Percentiles rank a stretch among this genome's conserved stretches.
Conservation (phyloP, 1,140 invertebrate genomes). For the Sipha flava region DNA sequence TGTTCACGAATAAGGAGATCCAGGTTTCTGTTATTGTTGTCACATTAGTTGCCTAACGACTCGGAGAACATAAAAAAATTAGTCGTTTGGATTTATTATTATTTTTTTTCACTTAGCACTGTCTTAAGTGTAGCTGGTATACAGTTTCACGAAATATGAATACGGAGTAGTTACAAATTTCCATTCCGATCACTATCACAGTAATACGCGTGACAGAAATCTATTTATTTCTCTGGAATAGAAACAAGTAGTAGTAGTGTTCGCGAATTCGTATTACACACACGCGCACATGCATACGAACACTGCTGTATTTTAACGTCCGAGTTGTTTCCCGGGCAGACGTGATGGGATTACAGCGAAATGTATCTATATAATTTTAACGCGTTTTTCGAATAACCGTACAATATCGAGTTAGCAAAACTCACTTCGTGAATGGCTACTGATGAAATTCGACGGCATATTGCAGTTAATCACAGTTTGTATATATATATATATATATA, state of each 20-base stretch:
- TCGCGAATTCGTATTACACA: too few relatives aligned
- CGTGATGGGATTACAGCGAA: too few relatives aligned
- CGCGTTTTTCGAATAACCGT: too few relatives aligned
- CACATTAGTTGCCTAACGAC: slow-evolving; percentile 25
- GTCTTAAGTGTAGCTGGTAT: not conserved
- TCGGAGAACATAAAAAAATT: slow-evolving; percentile 21
- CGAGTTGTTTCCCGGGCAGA: too few relatives aligned
- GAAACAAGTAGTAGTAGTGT: not conserved
- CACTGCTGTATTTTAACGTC: too few relatives aligned
- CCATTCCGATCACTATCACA: not conserved
- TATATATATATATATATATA: too few relatives aligned
- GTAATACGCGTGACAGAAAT: not conserved
- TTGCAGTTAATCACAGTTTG: too few relatives aligned
- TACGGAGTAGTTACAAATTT: not conserved
- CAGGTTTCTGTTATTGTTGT: slow-evolving; percentile 20
- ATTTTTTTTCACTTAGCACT: not conserved
- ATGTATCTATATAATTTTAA: too few relatives aligned
- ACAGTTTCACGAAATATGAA: not conserved
- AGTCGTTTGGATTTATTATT: not conserved
- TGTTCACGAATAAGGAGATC: slow-evolving; percentile 29
- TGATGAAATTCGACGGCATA: too few relatives aligned
- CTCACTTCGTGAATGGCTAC: too few relatives aligned
- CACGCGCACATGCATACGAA: too few relatives aligned
- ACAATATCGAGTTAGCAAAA: too few relatives aligned
- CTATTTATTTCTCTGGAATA: not conserved